A percentile compares a stretch with the other conserved stretches of the same genome.
phyloP scores from a whole-genome alignment of 2,888 invertebrate genomes.

The Chromoteleia sp. region DNA sequence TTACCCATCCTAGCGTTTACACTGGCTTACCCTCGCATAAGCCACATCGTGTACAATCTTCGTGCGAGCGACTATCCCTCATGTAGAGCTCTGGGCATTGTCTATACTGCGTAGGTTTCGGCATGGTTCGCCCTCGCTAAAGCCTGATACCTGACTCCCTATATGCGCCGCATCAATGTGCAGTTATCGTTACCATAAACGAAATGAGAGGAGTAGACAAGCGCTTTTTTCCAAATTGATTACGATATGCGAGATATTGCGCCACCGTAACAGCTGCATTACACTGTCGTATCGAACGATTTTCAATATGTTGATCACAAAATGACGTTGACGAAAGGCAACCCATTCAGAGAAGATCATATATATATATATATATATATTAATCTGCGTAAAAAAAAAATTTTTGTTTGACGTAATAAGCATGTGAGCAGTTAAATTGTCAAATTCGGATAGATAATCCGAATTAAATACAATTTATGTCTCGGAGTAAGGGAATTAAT shows the following conservation, averaged over 20 bases:
- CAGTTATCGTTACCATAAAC: constrained; percentile 69
- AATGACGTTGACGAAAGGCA: constrained; percentile 16
- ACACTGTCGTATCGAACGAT: constrained; percentile 21
- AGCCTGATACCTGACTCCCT: constrained; percentile 58
- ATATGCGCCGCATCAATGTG: constrained; percentile 51
- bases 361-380: background rate
- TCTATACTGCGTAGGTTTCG: constrained; percentile 64
- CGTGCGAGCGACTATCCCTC: constrained; percentile 67
- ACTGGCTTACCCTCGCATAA: constrained; percentile 72
- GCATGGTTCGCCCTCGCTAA: constrained; percentile 63
- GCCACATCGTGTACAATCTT: constrained; percentile 75
- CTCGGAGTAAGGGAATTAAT: too few species aligned
- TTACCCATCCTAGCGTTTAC: constrained; percentile 72
- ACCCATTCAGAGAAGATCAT: background rate
- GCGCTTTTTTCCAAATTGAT: constrained; percentile 63
- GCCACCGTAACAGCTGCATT: constrained; percentile 32
- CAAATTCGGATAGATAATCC: too few species aligned
- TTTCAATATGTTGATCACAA: constrained; percentile 35
- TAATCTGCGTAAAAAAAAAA: too few species aligned
- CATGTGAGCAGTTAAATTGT: too few species aligned
- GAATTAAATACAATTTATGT: too few species aligned
- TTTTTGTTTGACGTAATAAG: too few species aligned
- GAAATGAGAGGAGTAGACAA: constrained; percentile 59
- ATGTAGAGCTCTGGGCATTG: constrained; percentile 70
- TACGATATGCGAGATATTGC: constrained; percentile 46